Base-by-base conservation (phyloP, 2,797 vertebrate genomes). In the Poecile montanus region DNA sequence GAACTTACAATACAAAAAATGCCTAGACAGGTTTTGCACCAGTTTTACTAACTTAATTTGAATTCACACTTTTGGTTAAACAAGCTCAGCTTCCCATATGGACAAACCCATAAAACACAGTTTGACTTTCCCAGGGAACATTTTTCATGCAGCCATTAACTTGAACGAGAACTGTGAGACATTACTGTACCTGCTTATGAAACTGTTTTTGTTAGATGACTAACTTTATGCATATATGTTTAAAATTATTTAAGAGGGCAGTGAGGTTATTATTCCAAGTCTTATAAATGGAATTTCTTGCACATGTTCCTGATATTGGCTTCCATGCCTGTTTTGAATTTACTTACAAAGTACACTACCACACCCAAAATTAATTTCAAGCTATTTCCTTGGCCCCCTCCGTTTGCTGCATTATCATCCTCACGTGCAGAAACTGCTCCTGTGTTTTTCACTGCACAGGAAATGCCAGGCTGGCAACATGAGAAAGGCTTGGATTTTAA, bases 231-330 rank as follows among this genome's bases (percentile, higher is more conserved):
- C 85, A 92, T 92, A 88, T 92, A 89, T 60, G 88, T 84, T 91
- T 94, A 63, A 95, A 92, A 92, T 74, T 86, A 91, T 92, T 96
- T 93, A 85, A 95, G 75, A 93, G 86, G 89, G 84, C 92, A 94
- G 50, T 4, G 23, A 95, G 84, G 76, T 94, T 94, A 94, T 80
- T 89, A 92, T 86, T 91, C 84, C 74, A 94, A 94, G 76, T 42
- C 87, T 88, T 77, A 93, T 51, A 94, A 82, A 93, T 38, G 87
- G 80, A 97, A 96, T 95, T 92, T 88, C 73, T 91, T 47, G 85
- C 88, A 94, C 88, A 67, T 93, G 95, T 71, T 88, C 85, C 66
- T 80, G 78, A 93, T 89, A 88, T 8, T 88, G 83, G 89, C 91
- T 89, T 85, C 84, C 51, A 73, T 53, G 81, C 61, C 85, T 96